Evolutionary conservation across 1,140 invertebrate genomes (phyloP), one percentile per base, ranked within the genome.

Genomic region (Neocloeon triangulifer): DNA sequence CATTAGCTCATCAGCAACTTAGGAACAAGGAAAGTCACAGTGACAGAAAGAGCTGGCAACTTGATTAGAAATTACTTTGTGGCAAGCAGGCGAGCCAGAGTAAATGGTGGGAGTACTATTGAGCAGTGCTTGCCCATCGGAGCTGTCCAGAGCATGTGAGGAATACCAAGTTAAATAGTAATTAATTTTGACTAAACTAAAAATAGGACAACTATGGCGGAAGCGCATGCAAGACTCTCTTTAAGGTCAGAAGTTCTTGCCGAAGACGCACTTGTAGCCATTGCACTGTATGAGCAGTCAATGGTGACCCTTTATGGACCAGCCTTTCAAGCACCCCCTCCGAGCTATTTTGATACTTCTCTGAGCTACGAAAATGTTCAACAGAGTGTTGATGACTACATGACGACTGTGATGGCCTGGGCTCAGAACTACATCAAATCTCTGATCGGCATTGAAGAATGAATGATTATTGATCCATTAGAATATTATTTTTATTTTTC

Each of bases 21-120:
- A n/a, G n/a, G n/a, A n/a, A n/a, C 35, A 9, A 12, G 27, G 16
- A 25, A 30, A 26, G 40, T 41, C 10, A 22, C 35, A 13, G 19
- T 43, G 14, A 33, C 36, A 6, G 13, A 29, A 22, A 23, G 31
- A 10, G 42, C 42, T 10, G 32, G 28, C 17, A 23, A 39, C 9
- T 35, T 43, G 13, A 36, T 43, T n/a, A 34, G 34, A 19, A 34
- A 41, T 25, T 43, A 43, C 23, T 43, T 43, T 40, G 42, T 43
- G 3, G 40, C 40, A 17, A 41, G 36, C 27, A 33, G 42, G 26
- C 32, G 39, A 12, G 26, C 35, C 8, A 30, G 42, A n/a, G n/a
- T n/a, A n/a, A n/a, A n/a, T n/a, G 27, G 27, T 8, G 9, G 15
- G 2, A 13, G 2, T 29, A 13, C 15, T 29, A 2, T 3, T 14